phyloP scores from a whole-genome alignment of 2,888 invertebrate genomes.

The Cordilura impudica region DNA sequence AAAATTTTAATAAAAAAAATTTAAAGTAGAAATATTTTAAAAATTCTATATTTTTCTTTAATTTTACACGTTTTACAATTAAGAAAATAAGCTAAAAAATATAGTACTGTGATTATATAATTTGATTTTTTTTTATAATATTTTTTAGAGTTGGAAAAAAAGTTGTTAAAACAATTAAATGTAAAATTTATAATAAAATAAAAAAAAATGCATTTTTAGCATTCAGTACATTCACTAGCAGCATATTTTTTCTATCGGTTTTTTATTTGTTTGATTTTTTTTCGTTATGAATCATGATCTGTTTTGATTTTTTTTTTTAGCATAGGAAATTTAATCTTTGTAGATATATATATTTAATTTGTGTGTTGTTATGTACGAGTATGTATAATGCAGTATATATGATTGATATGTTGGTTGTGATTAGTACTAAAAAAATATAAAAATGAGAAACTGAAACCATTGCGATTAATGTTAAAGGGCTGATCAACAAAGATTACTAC shows the following conservation, averaged over 20 bases:
- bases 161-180: slow-evolving; percentile 63
- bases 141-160: slow-evolving; percentile 29
- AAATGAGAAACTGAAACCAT: background rate
- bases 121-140: slow-evolving; percentile 31
- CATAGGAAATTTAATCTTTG: slow-evolving; percentile 7
- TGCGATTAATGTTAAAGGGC: background rate
- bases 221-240: slow-evolving; percentile 79
- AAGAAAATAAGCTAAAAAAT: slow-evolving; percentile 47
- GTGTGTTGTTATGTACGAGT: background rate
- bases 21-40: slow-evolving; percentile 35
- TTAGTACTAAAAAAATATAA: background rate
- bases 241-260: slow-evolving; percentile 69
- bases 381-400: background rate
- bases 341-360: slow-evolving; percentile 6
- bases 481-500: background rate
- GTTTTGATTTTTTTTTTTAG: slow-evolving; percentile 7
- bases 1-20: slow-evolving; percentile 32
- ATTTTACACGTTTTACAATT: slow-evolving; percentile 55
- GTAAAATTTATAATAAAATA: slow-evolving; percentile 68
- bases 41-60: slow-evolving; percentile 29
- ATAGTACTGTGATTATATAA: slow-evolving; percentile 39
- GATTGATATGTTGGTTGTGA: background rate
- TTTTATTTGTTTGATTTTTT: slow-evolving; percentile 50
- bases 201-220: slow-evolving; percentile 76
- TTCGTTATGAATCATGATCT: background rate